Base-by-base conservation (phyloP, 2,888 invertebrate genomes). In the Atethmia centrago region DNA sequence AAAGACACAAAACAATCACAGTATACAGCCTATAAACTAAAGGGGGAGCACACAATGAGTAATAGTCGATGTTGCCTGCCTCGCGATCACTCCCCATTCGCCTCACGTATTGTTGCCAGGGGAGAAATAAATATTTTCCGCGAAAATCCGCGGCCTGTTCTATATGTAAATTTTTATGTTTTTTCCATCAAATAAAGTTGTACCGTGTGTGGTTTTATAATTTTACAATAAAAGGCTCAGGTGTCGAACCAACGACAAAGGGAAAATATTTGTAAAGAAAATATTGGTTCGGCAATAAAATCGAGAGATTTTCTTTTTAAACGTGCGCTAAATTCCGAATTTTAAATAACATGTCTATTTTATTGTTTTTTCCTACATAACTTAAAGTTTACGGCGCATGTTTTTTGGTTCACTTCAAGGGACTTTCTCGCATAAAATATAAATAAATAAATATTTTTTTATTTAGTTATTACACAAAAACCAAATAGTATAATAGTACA, bases 151-250 rank as follows among this genome's bases (percentile, higher is more conserved):
- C 92, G 91, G 91, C 90, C 92, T 92, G 90, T 89, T 94, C 91
- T 90, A 88, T 95, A 95, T 95, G 95, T 91, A 93, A 95, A 95
- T 95, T 95, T 94, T 94, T 92, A 94, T 93, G 93, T 93, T 93
- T 94, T 91, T 90, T 89, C 89, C 89, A 88, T 90, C 89, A 87
- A 90, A 90, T 90, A 90, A 89, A 91, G 85, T 89, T 87, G 86
- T 90, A 89, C 88, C 90, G 91, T 90, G 90, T 90, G 89, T 83
- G 87, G 87, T 92, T 93, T 93, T 94, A 94, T 94, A 94, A 94
- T 94, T 93, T 92, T 82, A 85, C 86, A 88, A 90, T 90, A 90
- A 87, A 79, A 75, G 85, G 77, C 86, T 85, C 94, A 94, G 94
- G 93, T 94, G 78, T 79, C 65, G 66, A 74, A 85, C 51, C 55